A percentile compares a stretch with the other conserved stretches of the same genome.
Conservation (phyloP, 2,797 vertebrate genomes). For the Pelochelys cantorii region DNA sequence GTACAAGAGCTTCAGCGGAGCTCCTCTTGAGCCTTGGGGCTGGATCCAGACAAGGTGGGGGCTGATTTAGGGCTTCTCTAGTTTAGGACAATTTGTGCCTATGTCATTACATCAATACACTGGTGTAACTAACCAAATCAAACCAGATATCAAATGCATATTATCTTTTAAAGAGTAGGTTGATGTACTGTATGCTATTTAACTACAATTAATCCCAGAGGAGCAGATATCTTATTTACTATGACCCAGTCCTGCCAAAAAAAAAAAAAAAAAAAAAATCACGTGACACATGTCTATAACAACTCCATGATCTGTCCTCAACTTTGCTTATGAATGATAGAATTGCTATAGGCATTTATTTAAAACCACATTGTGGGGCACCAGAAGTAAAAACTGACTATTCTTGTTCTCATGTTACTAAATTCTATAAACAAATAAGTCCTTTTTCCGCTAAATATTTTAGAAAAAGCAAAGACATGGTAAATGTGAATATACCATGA, state of each 20-base stretch:
- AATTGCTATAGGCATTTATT: not conserved
- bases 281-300: not conserved
- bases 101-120: not conserved
- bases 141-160: not conserved
- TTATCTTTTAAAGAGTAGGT: not conserved
- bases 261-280: too few species aligned
- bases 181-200: not conserved
- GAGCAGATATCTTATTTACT: not conserved
- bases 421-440: fast-evolving
- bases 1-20: too few species aligned
- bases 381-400: not conserved
- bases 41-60: too few species aligned
- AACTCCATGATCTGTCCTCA: not conserved
- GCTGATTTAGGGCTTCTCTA: not conserved
- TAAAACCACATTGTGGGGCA: not conserved
- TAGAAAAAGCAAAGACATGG: not conserved
- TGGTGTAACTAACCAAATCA: not conserved
- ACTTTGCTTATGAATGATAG: not conserved
- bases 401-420: not conserved
- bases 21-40: too few species aligned
- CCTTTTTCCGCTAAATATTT: not conserved
- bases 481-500: fast-evolving
- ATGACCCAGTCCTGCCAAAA: not conserved
- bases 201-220: not conserved
- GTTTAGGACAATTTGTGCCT: not conserved